A percentile compares a stretch with the other conserved stretches of the same genome.
phyloP scores from a whole-genome alignment of 1,140 invertebrate genomes.

The Rhyacophila brunnea region DNA sequence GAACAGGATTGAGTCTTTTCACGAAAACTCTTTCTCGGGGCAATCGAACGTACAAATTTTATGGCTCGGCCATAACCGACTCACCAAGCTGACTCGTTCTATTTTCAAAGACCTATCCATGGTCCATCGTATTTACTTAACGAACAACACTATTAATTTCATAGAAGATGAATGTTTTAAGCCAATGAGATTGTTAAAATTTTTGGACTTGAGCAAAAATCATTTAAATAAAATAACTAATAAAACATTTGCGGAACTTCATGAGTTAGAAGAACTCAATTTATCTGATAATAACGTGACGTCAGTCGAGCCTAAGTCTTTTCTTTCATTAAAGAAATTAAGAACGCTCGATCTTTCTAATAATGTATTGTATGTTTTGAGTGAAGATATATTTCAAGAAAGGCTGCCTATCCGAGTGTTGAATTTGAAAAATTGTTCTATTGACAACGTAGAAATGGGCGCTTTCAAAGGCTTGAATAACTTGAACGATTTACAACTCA shows the following conservation, averaged over 20 bases:
- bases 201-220: conserved; percentile 78
- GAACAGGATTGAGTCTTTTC: conserved; percentile 75
- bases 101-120: conserved; percentile 73
- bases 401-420: conserved; percentile 61
- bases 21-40: conserved; percentile 74
- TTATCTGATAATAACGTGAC: conserved; percentile 63
- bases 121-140: conserved; percentile 77
- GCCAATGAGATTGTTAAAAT: conserved; percentile 71
- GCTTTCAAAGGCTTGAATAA: conserved; percentile 59
- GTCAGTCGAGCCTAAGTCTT: conserved; percentile 61
- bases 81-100: conserved; percentile 68
- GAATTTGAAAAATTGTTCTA: conserved; percentile 57
- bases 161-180: conserved; percentile 80
- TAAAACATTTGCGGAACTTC: conserved; percentile 63
- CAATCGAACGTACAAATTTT: conserved; percentile 81
- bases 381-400: conserved; percentile 63
- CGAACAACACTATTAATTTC: conserved; percentile 75
- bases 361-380: conserved; percentile 61
- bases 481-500: conserved; percentile 62
- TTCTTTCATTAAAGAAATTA: conserved; percentile 61
- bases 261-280: conserved; percentile 65
- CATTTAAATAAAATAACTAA: conserved; percentile 63
- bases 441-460: conserved; percentile 56
- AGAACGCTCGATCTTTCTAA: conserved; percentile 65
- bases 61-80: conserved; percentile 81